phyloP scores from a whole-genome alignment of 2,113 vertebrate species.

The Pituophis catenifer region DNA sequence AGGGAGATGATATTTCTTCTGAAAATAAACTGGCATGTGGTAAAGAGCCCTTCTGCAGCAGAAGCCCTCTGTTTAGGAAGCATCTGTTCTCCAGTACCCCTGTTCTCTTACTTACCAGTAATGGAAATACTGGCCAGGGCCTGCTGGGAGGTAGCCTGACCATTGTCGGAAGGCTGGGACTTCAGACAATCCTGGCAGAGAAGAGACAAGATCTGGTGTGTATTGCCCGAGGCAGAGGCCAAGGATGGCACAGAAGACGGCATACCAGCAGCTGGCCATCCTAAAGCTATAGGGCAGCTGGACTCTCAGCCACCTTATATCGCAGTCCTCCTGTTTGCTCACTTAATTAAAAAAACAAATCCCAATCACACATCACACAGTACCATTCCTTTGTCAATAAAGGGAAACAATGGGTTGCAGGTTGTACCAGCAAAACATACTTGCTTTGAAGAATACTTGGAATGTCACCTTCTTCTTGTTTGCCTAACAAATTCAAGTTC shows the following conservation, averaged over 20 bases:
- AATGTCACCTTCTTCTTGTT: neutral
- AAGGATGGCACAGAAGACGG: neutral
- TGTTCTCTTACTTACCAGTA: constrained; percentile 41
- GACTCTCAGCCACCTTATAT: neutral
- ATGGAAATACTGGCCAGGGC: constrained; percentile 37
- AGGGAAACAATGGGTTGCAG: too few relatives aligned
- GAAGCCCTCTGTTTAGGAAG: neutral
- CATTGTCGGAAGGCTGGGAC: constrained; percentile 40
- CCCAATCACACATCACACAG: too few relatives aligned
- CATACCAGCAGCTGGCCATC: neutral
- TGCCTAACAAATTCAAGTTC: neutral
- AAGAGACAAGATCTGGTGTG: constrained; percentile 51
- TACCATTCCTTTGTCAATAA: neutral
- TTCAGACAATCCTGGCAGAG: constrained; percentile 31
- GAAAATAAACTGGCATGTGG: neutral
- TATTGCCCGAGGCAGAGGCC: constrained; percentile 9
- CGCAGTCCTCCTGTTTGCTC: neutral
- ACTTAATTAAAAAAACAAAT: neutral
- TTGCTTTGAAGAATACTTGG: neutral
- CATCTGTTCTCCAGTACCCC: too few relatives aligned
- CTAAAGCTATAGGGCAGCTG: too few relatives aligned
- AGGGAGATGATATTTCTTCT: neutral
- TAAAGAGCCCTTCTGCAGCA: neutral
- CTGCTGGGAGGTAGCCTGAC: constrained; percentile 43
- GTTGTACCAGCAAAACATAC: neutral